A percentile compares a stretch with the other conserved stretches of the same genome.
phyloP scores from a whole-genome alignment of 1,140 invertebrate species.

The Cydia amplana region DNA sequence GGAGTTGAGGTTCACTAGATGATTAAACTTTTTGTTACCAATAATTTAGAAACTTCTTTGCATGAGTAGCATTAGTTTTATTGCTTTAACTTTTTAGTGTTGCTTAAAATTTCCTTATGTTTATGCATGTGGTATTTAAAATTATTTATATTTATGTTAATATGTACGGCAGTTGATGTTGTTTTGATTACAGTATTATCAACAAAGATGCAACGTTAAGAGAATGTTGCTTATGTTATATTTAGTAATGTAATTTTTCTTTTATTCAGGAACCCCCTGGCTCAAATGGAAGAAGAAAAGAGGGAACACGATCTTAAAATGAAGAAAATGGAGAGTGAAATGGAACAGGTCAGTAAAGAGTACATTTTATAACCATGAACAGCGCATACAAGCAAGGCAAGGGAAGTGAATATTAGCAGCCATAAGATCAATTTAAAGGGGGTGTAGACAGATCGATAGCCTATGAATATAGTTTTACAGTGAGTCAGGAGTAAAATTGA shows the following conservation, averaged over 20 bases:
- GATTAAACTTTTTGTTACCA: neutral
- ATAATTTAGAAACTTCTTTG: neutral
- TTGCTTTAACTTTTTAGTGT: conserved; percentile 7
- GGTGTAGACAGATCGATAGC: no score
- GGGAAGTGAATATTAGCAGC: no score
- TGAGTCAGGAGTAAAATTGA: no score
- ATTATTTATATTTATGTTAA: neutral
- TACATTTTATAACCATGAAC: neutral
- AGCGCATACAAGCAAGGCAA: no score
- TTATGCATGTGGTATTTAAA: conserved; percentile 16
- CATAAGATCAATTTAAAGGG: no score
- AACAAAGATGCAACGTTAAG: neutral
- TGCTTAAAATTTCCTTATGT: conserved; percentile 10
- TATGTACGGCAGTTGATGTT: neutral
- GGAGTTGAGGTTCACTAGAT: conserved; percentile 4
- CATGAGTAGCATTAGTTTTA: neutral
- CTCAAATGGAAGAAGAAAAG: conserved; percentile 99
- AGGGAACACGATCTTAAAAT: conserved; percentile 97
- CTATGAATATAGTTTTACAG: no score
- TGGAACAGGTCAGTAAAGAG: conserved; percentile 89
- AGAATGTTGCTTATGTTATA: neutral
- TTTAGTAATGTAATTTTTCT: conserved; percentile 35
- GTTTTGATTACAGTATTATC: neutral
- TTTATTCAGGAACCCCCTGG: conserved; percentile 93
- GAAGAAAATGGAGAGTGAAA: conserved; percentile 97